These are phyloP conservation scores for Muntiacus reevesi DNA, from an alignment of 2,113 vertebrate genomes.

Conservation along the genomic window DNA sequence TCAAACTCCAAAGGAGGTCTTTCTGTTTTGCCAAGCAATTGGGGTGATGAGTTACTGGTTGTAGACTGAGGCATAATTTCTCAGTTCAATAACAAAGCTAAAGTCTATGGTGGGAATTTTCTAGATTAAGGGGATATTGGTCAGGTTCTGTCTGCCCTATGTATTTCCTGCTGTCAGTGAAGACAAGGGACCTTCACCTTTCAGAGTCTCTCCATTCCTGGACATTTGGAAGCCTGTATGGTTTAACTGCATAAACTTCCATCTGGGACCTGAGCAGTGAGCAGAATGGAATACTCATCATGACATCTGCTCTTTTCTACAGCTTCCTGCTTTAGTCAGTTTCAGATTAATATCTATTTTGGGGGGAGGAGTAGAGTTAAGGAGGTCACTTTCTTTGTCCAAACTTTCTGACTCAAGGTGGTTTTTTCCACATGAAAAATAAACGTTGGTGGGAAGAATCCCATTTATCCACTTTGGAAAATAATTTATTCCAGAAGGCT, in stretches of 20 bases:
- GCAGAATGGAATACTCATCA: neutral
- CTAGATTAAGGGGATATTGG: neutral
- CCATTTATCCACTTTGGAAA: slow-evolving; percentile 17
- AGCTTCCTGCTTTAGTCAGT: slow-evolving; percentile 31
- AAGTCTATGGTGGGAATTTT: neutral
- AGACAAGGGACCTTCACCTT: neutral
- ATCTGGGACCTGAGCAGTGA: neutral
- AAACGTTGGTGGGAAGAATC: neutral
- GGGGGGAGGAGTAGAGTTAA: neutral
- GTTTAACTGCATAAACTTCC: neutral
- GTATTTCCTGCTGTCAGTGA: neutral
- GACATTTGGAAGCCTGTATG: neutral
- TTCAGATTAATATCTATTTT: slow-evolving; percentile 18
- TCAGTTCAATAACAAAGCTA: neutral
- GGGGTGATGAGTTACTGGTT: neutral
- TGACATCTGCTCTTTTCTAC: slow-evolving; percentile 6
- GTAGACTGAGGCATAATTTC: neutral
- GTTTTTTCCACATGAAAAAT: slow-evolving; percentile 30
- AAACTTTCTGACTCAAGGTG: slow-evolving; percentile 31
- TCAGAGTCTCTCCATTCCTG: neutral
- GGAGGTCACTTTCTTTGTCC: neutral
- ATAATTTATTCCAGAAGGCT: slow-evolving; percentile 16
- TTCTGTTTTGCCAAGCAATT: neutral
- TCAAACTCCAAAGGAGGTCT: neutral
- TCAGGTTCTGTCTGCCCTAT: neutral